Evolutionary conservation across 35 echinoderm and acorn worm species (phyloP).

Genomic region (Acanthaster planci): DNA sequence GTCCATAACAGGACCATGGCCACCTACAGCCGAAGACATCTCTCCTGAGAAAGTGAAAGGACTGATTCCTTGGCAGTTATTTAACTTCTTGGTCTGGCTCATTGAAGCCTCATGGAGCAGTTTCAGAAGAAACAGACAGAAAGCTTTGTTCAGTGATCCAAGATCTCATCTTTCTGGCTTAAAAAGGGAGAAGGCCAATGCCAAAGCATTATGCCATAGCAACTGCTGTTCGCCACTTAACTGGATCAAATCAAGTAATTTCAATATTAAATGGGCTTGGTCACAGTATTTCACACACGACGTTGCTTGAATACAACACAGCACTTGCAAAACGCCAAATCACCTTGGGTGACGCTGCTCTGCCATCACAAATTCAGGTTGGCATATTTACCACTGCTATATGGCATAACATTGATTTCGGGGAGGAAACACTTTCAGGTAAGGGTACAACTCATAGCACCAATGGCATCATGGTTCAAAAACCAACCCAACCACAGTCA

Average conservation of each 20-base stretch:
- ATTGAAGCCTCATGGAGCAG: background rate
- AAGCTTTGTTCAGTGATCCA: conserved; percentile 33
- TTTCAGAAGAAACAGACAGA: background rate
- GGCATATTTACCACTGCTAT: conserved; percentile 43
- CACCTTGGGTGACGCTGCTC: background rate
- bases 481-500: too few species aligned
- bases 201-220: conserved; percentile 65
- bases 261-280: conserved; percentile 51
- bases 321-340: conserved; percentile 51
- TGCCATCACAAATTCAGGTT: conserved; percentile 22
- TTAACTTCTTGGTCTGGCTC: conserved; percentile 56
- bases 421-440: conserved; percentile 71
- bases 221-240: conserved; percentile 64
- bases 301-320: conserved; percentile 50
- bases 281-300: conserved; percentile 37
- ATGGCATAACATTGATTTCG: conserved; percentile 80
- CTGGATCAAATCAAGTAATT: conserved; percentile 59
- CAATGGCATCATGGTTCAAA: conserved; percentile 62
- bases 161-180: conserved; percentile 40
- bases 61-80: conserved; percentile 28
- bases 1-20: background rate
- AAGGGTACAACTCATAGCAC: conserved; percentile 81
- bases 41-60: background rate
- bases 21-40: background rate
- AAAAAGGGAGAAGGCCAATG: conserved; percentile 33